Evolutionary conservation across 2,888 invertebrate genomes (phyloP).

Genomic region (Eupithecia exiguata): DNA sequence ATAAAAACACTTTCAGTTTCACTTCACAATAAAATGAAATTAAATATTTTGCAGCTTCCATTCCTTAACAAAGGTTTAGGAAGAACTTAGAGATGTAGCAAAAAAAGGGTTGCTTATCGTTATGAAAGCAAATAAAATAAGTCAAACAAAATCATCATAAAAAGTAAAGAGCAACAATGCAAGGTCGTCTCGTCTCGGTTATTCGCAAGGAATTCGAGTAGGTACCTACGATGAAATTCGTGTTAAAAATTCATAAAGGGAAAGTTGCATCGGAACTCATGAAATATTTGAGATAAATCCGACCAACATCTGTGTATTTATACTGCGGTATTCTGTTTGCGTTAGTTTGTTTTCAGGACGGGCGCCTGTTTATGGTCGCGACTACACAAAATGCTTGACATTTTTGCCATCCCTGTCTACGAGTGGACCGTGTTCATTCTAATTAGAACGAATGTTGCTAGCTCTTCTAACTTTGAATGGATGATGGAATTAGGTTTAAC

Average conservation of each 20-base stretch:
- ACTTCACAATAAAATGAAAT: not conserved
- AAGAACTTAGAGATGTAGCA: not conserved
- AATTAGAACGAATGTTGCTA: conserved; percentile 10
- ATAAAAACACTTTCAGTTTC: not conserved
- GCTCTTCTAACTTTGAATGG: not conserved
- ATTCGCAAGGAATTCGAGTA: conserved; percentile 52
- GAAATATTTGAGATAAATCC: conserved; percentile 65
- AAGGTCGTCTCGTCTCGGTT: conserved; percentile 66
- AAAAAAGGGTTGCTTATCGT: not conserved
- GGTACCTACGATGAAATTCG: conserved; percentile 39
- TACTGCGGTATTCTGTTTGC: conserved; percentile 72
- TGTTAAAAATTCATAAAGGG: conserved; percentile 44
- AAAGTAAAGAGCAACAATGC: conserved; percentile 59
- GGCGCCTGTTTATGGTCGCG: conserved; percentile 52
- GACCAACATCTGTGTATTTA: conserved; percentile 67
- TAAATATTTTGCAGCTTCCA: not conserved
- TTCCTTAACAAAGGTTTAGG: not conserved
- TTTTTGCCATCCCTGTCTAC: conserved; percentile 41
- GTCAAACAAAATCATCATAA: conserved; percentile 44
- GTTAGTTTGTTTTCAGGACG: conserved; percentile 66
- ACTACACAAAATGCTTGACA: conserved; percentile 51
- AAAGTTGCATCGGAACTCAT: conserved; percentile 50
- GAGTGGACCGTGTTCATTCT: conserved; percentile 18
- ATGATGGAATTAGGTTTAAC: not conserved
- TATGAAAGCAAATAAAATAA: not conserved